phyloP scores from a whole-genome alignment of 1,140 invertebrate genomes.

The Dinothrombium tinctorium region DNA sequence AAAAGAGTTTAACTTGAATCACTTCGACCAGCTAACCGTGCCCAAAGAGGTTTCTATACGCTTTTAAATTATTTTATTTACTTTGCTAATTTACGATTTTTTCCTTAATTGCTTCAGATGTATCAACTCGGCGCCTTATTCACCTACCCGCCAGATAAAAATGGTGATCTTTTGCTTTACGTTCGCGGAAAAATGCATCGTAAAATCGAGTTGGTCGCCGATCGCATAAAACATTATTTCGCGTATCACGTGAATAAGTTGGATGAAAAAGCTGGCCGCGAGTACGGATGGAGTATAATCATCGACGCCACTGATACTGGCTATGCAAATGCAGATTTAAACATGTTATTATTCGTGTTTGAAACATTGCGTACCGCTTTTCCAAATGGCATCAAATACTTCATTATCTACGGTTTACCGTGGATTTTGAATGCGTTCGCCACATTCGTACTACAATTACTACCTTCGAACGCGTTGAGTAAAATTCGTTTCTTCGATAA shows the following conservation, averaged over 20 bases:
- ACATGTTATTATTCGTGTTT: constrained; percentile 10
- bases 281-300: constrained; percentile 2
- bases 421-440: constrained; percentile 12
- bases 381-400: constrained; percentile 6
- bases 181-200: constrained; percentile 8
- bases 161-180: constrained; percentile 2
- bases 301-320: constrained; percentile 1
- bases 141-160: constrained; percentile 2
- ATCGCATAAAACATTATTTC: constrained; percentile 1
- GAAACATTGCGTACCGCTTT: constrained; percentile 7
- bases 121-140: constrained; percentile 3
- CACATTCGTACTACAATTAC: constrained; percentile 5
- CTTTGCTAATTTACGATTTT: no score
- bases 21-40: not conserved
- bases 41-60: constrained; percentile 6
- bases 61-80: no score
- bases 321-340: constrained; percentile 8
- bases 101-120: no score
- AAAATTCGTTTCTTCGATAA: constrained; percentile 6
- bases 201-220: not conserved
- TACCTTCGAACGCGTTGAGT: constrained; percentile 2
- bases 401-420: constrained; percentile 9
- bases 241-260: not conserved
- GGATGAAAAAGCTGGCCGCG: not conserved
- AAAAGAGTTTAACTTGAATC: constrained; percentile 2